A percentile compares a stretch with the other conserved stretches of the same genome.
Evolutionary conservation across 1,140 invertebrate species (phyloP).

Genomic region (Cheumatopsyche charites): DNA sequence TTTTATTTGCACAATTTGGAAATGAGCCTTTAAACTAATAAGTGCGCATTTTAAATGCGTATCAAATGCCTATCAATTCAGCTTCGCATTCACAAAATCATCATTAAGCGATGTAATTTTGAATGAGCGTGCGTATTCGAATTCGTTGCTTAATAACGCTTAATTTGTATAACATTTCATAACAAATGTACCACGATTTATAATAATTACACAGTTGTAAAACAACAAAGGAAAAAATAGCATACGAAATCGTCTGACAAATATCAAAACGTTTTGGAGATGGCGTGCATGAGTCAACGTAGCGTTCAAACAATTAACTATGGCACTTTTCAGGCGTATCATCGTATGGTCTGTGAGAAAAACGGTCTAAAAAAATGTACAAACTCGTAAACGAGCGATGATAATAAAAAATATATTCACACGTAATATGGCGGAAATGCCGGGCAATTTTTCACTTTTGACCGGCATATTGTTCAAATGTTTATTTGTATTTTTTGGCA

Average conservation of each 20-base stretch:
- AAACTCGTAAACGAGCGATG: not conserved
- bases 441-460: conserved; percentile 22
- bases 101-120: too few species aligned
- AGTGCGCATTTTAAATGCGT: not conserved
- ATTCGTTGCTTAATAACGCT: conserved; percentile 8
- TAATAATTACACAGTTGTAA: conserved; percentile 7
- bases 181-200: not conserved
- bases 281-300: not conserved
- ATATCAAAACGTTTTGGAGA: conserved; percentile 11
- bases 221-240: not conserved
- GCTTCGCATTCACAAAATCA: not conserved
- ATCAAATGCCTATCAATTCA: not conserved
- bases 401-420: conserved; percentile 12
- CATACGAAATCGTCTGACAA: not conserved
- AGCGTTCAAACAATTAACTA: not conserved
- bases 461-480: conserved; percentile 15
- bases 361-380: not conserved
- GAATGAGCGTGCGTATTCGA: not conserved
- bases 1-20: not conserved
- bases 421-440: conserved; percentile 13
- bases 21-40: not conserved
- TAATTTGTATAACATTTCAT: not conserved
- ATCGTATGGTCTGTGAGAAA: not conserved
- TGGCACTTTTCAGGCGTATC: conserved; percentile 1
- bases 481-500: not conserved